Base-by-base conservation (phyloP, 2,797 vertebrate genomes). In the Propithecus deckenii region DNA sequence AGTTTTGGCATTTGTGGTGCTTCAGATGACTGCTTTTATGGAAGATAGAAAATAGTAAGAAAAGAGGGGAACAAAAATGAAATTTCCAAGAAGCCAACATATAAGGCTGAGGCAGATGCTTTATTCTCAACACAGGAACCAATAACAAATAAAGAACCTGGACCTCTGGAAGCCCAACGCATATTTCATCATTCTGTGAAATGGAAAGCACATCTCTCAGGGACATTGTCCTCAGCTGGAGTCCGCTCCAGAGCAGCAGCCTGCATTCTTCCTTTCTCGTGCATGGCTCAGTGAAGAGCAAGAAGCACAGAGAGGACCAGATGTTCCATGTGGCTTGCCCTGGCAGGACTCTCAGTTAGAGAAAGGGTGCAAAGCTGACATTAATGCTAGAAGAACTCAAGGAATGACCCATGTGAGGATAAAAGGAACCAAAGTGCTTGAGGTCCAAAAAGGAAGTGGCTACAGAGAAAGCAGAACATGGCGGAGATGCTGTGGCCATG, bases 61-160 rank as follows among this genome's bases (percentile, higher is more conserved):
- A 83, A 43, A 95, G 50, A 89, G 32, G 4, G 28, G 14, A 81
- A 57, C 35, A 57, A 89, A 71, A 63, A 67, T 50, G 57, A 75
- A 65, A 89, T 89, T 86, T 92, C 84, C 35, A 72, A 88, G 41
- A 35, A 91, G 69, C 69, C 55, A 83, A 52, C 75, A 52, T 4
- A 41, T 2, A 50, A 86, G 50, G 15, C 25, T 78, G 28, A 69
- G 59, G 59, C 32, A 41, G 75, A 74, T 32, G n/a, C 43, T 78
- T 93, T 88, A 52, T 35, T 57, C 85, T 90, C 63, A 79, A 89
- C 89, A 89, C 30, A 86, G 71, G 50, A 85, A 89, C 30, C 30
- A 61, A 17, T 30, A 79, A 25, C 9, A 91, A 74, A 65, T 76
- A 55, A 94, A 90, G 67, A 20, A 35, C 41, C n/a, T 41, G 52